Conservation (phyloP, 2,113 vertebrate genomes). For the Athene cunicularia region DNA sequence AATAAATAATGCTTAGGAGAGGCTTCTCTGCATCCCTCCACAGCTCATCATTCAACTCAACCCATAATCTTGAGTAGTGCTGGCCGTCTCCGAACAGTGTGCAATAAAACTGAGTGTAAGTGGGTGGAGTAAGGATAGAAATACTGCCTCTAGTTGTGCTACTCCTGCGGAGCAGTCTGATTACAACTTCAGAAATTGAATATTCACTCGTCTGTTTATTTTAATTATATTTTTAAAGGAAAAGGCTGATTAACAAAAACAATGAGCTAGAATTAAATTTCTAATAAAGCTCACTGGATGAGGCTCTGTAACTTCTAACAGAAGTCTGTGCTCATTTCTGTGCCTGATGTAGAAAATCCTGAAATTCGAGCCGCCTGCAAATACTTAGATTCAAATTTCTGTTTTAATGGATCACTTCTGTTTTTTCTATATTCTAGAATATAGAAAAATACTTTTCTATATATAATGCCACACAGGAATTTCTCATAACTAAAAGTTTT, state of each 20-base stretch:
- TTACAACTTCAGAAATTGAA: not conserved
- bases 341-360: not conserved
- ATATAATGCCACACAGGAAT: not conserved
- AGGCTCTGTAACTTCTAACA: not conserved
- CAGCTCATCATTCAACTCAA: not conserved
- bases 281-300: not conserved
- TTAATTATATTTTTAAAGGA: not conserved
- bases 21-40: not conserved
- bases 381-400: not conserved
- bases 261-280: not conserved
- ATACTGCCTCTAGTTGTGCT: not conserved
- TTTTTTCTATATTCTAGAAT: not conserved
- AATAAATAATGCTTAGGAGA: not conserved
- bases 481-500: not conserved
- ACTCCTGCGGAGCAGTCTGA: not conserved
- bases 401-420: not conserved
- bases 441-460: not conserved
- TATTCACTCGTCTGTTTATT: not conserved
- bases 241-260: not conserved
- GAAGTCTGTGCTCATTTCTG: not conserved
- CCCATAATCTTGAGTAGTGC: accelerated
- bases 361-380: not conserved
- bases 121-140: not conserved
- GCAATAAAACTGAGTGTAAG: not conserved
- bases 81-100: not conserved